A percentile compares a stretch with the other conserved stretches of the same genome.
These are phyloP conservation scores for Drosophila saltans DNA, from an alignment of 1,140 invertebrate genomes.

Conservation along the genomic window DNA sequence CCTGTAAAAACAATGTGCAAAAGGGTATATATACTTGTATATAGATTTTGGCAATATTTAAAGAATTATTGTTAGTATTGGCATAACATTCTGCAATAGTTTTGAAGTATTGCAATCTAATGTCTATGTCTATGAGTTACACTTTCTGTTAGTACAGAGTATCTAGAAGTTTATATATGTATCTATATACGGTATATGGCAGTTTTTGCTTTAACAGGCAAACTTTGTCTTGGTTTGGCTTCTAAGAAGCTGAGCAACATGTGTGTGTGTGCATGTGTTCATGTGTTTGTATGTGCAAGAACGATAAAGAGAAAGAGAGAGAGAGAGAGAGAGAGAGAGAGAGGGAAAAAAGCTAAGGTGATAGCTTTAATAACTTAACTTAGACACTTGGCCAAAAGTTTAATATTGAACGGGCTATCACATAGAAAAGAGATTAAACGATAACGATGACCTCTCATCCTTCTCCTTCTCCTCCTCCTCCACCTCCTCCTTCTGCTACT, in stretches of 20 bases:
- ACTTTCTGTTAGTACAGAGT: too few species aligned
- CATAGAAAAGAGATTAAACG: neutral
- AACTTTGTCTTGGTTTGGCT: conserved; percentile 45
- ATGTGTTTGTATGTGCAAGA: neutral
- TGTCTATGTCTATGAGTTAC: too few species aligned
- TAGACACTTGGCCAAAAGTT: conserved; percentile 29
- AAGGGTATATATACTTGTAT: too few species aligned
- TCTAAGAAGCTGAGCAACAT: conserved; percentile 59
- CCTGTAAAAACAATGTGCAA: neutral
- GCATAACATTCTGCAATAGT: too few species aligned
- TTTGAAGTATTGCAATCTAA: too few species aligned
- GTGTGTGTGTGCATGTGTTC: conserved; percentile 33
- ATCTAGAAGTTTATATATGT: neutral
- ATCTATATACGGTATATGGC: too few species aligned
- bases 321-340: neutral
- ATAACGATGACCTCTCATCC: neutral
- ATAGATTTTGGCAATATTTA: too few species aligned
- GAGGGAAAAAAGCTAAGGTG: neutral
- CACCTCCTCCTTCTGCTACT: neutral
- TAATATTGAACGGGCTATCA: conserved; percentile 1
- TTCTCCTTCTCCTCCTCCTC: too few species aligned
- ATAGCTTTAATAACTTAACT: conserved; percentile 39
- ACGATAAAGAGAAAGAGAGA: neutral
- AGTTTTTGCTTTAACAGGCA: conserved; percentile 42
- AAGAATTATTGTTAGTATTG: too few species aligned